These are phyloP conservation scores for Bovichtus variegatus DNA, from an alignment of 2,797 vertebrate species.

Conservation along the genomic window DNA sequence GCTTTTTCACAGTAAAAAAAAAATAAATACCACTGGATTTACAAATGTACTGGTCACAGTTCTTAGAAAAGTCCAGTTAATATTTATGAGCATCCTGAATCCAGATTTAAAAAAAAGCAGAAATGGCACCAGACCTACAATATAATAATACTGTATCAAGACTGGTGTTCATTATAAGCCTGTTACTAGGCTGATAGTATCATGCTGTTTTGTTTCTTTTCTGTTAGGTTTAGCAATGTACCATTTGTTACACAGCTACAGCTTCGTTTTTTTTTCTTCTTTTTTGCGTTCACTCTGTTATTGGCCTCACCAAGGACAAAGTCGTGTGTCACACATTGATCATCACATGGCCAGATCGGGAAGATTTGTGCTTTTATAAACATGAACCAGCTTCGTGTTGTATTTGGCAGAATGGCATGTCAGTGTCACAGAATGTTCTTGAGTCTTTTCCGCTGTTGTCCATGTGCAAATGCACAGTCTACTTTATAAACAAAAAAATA, in stretches of 20 bases:
- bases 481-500: neutral
- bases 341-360: neutral
- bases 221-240: neutral
- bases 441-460: neutral
- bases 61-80: neutral
- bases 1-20: neutral
- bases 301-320: neutral
- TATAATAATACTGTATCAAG: neutral
- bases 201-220: neutral
- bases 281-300: neutral
- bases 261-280: too few relatives aligned
- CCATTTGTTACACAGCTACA: neutral
- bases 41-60: neutral
- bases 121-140: neutral
- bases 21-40: neutral
- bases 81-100: neutral
- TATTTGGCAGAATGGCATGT: neutral
- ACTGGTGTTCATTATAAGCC: neutral
- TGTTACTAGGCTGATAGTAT: neutral
- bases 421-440: neutral
- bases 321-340: neutral
- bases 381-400: neutral
- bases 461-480: neutral
- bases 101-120: neutral
- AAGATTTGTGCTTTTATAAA: neutral